Evolutionary conservation across 2,797 vertebrate genomes (phyloP).

Genomic region (Coreius guichenoti): DNA sequence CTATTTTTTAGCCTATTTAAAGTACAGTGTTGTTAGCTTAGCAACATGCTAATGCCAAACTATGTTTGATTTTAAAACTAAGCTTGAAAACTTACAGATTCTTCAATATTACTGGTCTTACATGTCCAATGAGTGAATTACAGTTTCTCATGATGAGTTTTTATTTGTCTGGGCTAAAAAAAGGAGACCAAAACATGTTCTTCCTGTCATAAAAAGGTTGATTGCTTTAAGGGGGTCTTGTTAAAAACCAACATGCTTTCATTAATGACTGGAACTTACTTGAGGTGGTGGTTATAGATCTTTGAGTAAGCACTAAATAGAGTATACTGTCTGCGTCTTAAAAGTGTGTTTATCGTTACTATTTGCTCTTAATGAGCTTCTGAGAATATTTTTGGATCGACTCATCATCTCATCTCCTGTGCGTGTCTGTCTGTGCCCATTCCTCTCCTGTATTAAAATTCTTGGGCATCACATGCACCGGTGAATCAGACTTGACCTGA

Average conservation of each 20-base stretch:
- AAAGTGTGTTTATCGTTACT: conserved; percentile 18
- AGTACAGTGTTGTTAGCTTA: conserved; percentile 10
- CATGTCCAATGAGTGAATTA: conserved; percentile 64
- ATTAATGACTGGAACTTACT: conserved; percentile 67
- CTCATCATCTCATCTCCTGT: conserved; percentile 20
- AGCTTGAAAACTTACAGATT: conserved; percentile 65
- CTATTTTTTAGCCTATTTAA: neutral
- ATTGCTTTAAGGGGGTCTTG: conserved; percentile 68
- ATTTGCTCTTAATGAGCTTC: conserved; percentile 31
- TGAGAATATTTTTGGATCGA: conserved; percentile 11
- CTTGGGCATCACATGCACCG: conserved; percentile 55
- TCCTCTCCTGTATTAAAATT: conserved; percentile 62
- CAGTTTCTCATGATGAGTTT: conserved; percentile 68
- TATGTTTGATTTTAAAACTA: neutral
- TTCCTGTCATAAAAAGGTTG: conserved; percentile 76
- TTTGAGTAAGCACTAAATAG: conserved; percentile 24
- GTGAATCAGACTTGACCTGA: conserved; percentile 61
- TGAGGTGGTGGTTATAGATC: conserved; percentile 37
- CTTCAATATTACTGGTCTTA: conserved; percentile 65
- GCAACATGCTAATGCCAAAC: neutral
- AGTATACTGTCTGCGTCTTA: conserved; percentile 16
- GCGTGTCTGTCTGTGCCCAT: conserved; percentile 39
- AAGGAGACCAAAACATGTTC: conserved; percentile 67
- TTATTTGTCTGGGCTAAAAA: conserved; percentile 71
- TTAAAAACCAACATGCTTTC: conserved; percentile 69